A percentile compares a stretch with the other conserved stretches of the same genome.
Conservation (phyloP, 2,113 vertebrate genomes). For the Sebastes schlegelii region DNA sequence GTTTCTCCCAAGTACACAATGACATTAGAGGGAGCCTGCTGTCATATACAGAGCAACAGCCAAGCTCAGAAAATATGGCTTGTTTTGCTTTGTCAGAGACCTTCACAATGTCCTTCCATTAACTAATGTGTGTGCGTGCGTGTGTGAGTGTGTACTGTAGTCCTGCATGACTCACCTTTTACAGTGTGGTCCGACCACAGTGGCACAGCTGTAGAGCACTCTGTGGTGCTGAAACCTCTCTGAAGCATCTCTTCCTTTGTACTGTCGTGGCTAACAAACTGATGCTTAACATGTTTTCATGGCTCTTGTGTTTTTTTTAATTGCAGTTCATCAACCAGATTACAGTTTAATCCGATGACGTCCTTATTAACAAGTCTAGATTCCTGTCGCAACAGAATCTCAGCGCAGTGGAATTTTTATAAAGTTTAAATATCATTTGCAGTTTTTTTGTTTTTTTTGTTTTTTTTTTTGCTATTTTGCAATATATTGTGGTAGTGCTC, state of each 20-base stretch:
- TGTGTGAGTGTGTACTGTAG: constrained; percentile 19
- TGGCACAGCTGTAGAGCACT: constrained; percentile 51
- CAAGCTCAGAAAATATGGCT: constrained; percentile 20
- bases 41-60: constrained; percentile 33
- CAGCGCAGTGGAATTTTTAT: background rate
- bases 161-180: constrained; percentile 65
- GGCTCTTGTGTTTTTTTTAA: background rate
- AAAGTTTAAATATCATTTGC: background rate
- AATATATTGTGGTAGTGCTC: background rate
- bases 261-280: background rate
- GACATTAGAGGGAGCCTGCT: constrained; percentile 27
- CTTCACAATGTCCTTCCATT: constrained; percentile 63
- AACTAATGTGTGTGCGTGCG: background rate
- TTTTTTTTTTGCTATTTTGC: background rate
- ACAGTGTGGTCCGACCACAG: constrained; percentile 32
- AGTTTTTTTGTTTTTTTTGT: background rate
- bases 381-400: background rate
- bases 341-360: background rate
- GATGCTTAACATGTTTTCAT: constrained; percentile 1
- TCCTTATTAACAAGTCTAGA: background rate
- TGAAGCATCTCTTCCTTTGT: constrained; percentile 2
- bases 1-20: constrained; percentile 23
- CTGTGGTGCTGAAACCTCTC: constrained; percentile 22
- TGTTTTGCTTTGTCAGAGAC: constrained; percentile 58
- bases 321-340: background rate